Conservation (phyloP, 1,140 invertebrate species). For the Doryteuthis pealeii region DNA sequence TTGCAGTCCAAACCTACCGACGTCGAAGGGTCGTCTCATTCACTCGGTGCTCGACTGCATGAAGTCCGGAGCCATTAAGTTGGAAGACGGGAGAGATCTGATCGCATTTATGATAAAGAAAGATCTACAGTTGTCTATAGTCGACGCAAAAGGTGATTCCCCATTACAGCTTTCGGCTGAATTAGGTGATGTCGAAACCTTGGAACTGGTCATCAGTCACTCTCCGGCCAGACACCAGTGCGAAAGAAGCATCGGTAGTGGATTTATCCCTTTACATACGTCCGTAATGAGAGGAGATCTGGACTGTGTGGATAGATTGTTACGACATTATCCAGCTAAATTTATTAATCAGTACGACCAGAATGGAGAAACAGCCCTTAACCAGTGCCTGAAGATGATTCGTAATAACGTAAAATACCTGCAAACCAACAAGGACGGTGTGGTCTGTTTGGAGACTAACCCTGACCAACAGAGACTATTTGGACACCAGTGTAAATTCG, state of each 20-base stretch:
- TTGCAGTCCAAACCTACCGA: conserved; percentile 44
- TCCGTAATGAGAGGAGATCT: conserved; percentile 37
- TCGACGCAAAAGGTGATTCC: conserved; percentile 30
- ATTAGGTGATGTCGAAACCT: conserved; percentile 33
- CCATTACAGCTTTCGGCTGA: conserved; percentile 35
- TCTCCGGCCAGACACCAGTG: conserved; percentile 25
- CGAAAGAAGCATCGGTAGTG: conserved; percentile 22
- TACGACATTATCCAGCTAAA: conserved; percentile 21
- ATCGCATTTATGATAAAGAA: conserved; percentile 25
- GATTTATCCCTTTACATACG: conserved; percentile 40
- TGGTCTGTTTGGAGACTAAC: conserved; percentile 7
- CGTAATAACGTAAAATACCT: conserved; percentile 31
- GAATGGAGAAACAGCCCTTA: conserved; percentile 29
- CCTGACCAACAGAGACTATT: conserved; percentile 20
- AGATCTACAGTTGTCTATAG: conserved; percentile 39
- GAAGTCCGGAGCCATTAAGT: conserved; percentile 23
- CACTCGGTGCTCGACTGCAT: conserved; percentile 35
- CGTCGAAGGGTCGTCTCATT: conserved; percentile 37
- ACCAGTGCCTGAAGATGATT: conserved; percentile 32
- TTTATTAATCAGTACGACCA: conserved; percentile 30
- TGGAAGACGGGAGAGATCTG: conserved; percentile 21
- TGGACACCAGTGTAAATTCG: conserved; percentile 27
- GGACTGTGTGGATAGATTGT: conserved; percentile 34
- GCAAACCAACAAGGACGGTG: conserved; percentile 16
- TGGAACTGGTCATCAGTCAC: conserved; percentile 28